Conservation (phyloP, 2,797 vertebrate genomes). For the Phrynocephalus vlangalii region DNA sequence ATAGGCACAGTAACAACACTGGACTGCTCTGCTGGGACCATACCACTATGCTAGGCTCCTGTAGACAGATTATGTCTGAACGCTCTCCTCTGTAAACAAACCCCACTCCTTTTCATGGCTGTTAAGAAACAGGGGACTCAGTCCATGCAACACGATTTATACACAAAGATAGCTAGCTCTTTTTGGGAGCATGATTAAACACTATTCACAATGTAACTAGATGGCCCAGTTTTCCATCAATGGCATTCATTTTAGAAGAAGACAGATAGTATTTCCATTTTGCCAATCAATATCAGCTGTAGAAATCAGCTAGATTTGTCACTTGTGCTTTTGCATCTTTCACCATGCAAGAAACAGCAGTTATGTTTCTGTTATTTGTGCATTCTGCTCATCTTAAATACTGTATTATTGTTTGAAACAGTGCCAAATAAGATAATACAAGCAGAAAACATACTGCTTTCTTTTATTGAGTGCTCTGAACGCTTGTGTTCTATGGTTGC, state of each 20-base stretch:
- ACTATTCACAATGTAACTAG: no score
- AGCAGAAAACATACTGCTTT: background rate
- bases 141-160: background rate
- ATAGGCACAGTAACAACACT: background rate
- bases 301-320: background rate
- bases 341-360: background rate
- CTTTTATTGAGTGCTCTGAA: background rate
- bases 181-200: background rate
- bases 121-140: background rate
- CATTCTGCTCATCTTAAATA: background rate
- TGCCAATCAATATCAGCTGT: background rate
- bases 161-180: background rate
- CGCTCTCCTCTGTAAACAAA: background rate
- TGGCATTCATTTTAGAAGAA: background rate
- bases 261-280: background rate
- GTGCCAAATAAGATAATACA: background rate
- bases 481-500: background rate
- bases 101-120: background rate
- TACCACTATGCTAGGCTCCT: background rate
- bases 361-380: background rate
- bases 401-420: background rate
- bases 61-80: background rate
- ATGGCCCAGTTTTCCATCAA: no score
- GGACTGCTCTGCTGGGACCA: background rate
- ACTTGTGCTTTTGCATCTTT: background rate